Evolutionary conservation across 2,797 vertebrate genomes (phyloP).

Genomic region (Notoglanidium macrostoma): DNA sequence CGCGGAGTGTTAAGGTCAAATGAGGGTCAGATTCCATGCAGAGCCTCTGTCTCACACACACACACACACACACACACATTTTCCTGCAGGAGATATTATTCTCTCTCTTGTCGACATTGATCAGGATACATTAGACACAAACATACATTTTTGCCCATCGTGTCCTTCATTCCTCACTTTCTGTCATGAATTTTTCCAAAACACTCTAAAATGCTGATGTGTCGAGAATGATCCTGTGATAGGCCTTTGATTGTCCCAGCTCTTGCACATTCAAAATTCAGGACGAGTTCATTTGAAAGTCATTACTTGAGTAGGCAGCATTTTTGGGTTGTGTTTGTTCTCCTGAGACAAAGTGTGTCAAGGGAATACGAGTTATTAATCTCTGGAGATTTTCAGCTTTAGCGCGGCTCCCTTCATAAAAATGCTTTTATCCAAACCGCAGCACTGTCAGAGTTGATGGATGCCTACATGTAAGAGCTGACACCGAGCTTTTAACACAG

Average conservation of each 20-base stretch:
- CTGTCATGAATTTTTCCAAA: neutral
- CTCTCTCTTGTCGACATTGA: neutral
- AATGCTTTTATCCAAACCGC: neutral
- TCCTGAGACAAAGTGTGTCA: neutral
- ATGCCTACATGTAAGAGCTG: constrained; percentile 24
- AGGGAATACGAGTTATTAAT: neutral
- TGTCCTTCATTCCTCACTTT: neutral
- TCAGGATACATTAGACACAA: neutral
- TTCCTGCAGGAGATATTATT: neutral
- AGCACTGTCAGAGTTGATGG: neutral
- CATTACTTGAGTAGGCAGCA: neutral
- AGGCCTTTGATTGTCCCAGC: neutral
- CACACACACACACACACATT: neutral
- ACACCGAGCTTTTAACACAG: neutral
- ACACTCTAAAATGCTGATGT: neutral
- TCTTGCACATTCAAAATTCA: neutral
- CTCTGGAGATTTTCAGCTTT: constrained; percentile 13
- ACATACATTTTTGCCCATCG: no score
- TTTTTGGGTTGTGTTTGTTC: neutral
- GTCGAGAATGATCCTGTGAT: neutral
- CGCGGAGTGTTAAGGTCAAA: constrained; percentile 31
- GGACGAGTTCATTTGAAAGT: neutral
- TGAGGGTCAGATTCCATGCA: constrained; percentile 21
- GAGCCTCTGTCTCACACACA: neutral
- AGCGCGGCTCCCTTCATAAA: neutral